These are phyloP conservation scores for Pelobates cultripes DNA, from an alignment of 2,797 vertebrate species.

Conservation along the genomic window DNA sequence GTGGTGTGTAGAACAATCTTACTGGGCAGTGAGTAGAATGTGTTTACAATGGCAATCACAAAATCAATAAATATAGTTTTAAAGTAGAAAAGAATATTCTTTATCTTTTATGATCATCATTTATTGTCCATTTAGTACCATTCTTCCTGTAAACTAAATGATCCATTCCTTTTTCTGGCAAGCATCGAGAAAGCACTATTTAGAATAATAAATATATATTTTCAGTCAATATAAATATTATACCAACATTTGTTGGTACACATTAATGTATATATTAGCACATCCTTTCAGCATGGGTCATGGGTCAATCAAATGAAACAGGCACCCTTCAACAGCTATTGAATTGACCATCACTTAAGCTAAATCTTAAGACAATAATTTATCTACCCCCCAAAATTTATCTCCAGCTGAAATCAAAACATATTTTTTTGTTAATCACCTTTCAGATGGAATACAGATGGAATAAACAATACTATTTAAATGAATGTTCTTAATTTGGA, in stretches of 20 bases:
- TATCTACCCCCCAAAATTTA: too few species aligned
- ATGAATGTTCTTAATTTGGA: background rate
- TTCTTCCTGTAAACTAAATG: slow-evolving; percentile 76
- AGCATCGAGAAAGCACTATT: slow-evolving; percentile 2
- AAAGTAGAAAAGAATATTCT: slow-evolving; percentile 62
- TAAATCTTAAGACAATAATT: too few species aligned
- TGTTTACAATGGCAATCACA: slow-evolving; percentile 70
- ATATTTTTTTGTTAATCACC: background rate
- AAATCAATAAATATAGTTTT: slow-evolving; percentile 75
- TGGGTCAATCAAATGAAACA: too few species aligned
- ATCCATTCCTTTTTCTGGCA: slow-evolving; percentile 41
- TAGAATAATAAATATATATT: background rate
- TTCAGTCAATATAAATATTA: background rate
- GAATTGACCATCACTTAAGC: too few species aligned
- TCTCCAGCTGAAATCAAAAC: too few species aligned
- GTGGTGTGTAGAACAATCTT: slow-evolving; percentile 54
- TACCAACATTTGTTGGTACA: background rate
- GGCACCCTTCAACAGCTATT: too few species aligned
- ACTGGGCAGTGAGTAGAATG: slow-evolving; percentile 73
- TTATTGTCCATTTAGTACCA: slow-evolving; percentile 68
- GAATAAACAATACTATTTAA: background rate
- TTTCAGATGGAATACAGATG: background rate
- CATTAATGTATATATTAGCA: background rate
- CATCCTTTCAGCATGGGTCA: too few species aligned
- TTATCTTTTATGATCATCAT: slow-evolving; percentile 25